Evolutionary conservation across 2,888 invertebrate species (phyloP).

Genomic region (Oscheius sp.): DNA sequence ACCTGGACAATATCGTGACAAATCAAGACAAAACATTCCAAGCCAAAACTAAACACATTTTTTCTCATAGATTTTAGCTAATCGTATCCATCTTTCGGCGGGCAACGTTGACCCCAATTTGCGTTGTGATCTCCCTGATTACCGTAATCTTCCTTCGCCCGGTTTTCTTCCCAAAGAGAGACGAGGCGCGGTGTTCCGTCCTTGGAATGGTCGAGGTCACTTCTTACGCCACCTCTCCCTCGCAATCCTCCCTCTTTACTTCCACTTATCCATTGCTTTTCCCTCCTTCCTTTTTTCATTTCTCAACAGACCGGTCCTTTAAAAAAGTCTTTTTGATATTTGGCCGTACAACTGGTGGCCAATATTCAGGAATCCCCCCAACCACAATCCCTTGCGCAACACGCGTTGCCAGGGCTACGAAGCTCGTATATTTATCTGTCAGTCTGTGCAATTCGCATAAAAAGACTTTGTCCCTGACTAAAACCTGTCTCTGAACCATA

Average conservation of each 20-base stretch:
- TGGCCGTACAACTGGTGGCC: too few species aligned
- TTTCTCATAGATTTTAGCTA: too few species aligned
- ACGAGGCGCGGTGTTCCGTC: neutral
- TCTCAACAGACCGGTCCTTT: too few species aligned
- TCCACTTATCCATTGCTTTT: neutral
- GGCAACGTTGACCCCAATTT: too few species aligned
- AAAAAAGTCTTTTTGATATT: too few species aligned
- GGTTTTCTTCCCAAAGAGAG: neutral
- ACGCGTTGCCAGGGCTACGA: conserved; percentile 21
- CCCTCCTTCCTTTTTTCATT: too few species aligned
- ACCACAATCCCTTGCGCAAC: neutral
- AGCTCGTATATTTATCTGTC: neutral
- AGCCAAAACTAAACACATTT: too few species aligned
- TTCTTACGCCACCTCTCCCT: conserved; percentile 3
- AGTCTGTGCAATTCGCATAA: neutral
- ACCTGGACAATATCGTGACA: neutral
- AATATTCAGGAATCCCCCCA: neutral
- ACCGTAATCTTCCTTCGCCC: neutral
- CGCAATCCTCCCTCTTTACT: neutral
- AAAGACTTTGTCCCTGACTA: neutral
- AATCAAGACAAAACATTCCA: neutral
- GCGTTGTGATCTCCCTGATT: too few species aligned
- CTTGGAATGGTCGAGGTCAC: conserved; percentile 11
- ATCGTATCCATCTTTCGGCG: too few species aligned
- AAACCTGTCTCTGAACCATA: neutral